Evolutionary conservation across 2,888 invertebrate species (phyloP).

Genomic region (Calameuta pallipes): DNA sequence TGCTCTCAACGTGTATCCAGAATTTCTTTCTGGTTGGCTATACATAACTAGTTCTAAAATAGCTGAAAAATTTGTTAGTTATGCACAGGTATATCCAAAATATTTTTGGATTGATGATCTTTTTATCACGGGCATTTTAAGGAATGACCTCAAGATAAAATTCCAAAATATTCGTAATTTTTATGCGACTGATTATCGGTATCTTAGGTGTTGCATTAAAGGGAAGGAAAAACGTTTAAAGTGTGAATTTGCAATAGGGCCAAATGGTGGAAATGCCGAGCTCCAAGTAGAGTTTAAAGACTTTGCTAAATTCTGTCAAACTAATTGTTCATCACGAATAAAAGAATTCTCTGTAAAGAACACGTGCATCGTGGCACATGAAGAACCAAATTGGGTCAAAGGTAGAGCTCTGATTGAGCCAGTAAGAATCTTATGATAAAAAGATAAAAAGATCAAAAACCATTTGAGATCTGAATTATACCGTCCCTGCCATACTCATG

Average conservation of each 20-base stretch:
- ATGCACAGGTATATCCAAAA: slow-evolving; percentile 68
- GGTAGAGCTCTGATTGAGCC: slow-evolving; percentile 36
- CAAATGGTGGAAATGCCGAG: slow-evolving; percentile 81
- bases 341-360: slow-evolving; percentile 35
- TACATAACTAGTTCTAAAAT: slow-evolving; percentile 79
- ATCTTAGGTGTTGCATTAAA: slow-evolving; percentile 79
- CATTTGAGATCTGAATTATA: neutral
- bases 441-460: neutral
- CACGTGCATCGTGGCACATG: slow-evolving; percentile 43
- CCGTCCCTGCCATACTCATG: neutral
- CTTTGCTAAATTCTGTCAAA: slow-evolving; percentile 71
- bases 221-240: slow-evolving; percentile 69
- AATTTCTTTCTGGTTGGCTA: slow-evolving; percentile 86
- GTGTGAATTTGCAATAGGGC: slow-evolving; percentile 77
- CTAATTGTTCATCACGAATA: slow-evolving; percentile 30
- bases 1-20: slow-evolving; percentile 72
- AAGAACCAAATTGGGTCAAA: slow-evolving; percentile 30
- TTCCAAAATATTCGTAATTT: slow-evolving; percentile 71
- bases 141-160: slow-evolving; percentile 71
- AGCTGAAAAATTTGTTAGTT: slow-evolving; percentile 70
- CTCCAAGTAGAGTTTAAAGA: slow-evolving; percentile 76
- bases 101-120: slow-evolving; percentile 96
- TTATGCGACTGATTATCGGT: slow-evolving; percentile 79
- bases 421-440: slow-evolving; percentile 23
- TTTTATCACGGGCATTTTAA: slow-evolving; percentile 83